Conservation (phyloP, 2,113 vertebrate species). For the Scomber japonicus region DNA sequence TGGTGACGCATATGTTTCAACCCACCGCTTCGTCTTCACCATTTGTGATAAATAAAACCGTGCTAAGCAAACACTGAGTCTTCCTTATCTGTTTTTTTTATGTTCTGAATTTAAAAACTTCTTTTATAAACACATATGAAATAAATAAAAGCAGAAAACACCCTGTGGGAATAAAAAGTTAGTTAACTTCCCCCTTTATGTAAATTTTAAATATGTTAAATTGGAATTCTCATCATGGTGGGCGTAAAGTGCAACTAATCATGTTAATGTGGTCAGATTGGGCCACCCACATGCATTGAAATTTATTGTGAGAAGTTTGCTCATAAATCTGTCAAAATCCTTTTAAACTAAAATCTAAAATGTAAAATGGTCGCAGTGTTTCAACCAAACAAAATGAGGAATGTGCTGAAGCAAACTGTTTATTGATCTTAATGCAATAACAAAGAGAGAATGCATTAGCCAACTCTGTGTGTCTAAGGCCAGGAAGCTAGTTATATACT, state of each 20-base stretch:
- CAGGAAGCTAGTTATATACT: not conserved
- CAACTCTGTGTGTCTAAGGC: not conserved
- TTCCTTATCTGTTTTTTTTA: not conserved
- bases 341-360: not conserved
- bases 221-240: not conserved
- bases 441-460: not conserved
- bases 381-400: slow-evolving; percentile 4
- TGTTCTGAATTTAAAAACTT: not conserved
- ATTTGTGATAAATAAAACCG: slow-evolving; percentile 14
- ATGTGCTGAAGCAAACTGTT: not conserved
- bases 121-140: too few relatives aligned
- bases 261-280: not conserved
- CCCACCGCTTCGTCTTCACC: not conserved
- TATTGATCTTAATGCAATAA: slow-evolving; percentile 14
- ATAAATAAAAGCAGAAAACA: too few relatives aligned
- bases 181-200: not conserved
- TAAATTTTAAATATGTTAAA: not conserved
- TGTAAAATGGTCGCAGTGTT: not conserved
- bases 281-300: too few relatives aligned
- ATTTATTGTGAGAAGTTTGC: not conserved
- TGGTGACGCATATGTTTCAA: slow-evolving; percentile 7
- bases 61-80: not conserved
- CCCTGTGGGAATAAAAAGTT: not conserved
- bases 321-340: slow-evolving; percentile 13
- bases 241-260: not conserved